Conservation (phyloP, 2,888 invertebrate genomes). For the Acanthopleura granulata region DNA sequence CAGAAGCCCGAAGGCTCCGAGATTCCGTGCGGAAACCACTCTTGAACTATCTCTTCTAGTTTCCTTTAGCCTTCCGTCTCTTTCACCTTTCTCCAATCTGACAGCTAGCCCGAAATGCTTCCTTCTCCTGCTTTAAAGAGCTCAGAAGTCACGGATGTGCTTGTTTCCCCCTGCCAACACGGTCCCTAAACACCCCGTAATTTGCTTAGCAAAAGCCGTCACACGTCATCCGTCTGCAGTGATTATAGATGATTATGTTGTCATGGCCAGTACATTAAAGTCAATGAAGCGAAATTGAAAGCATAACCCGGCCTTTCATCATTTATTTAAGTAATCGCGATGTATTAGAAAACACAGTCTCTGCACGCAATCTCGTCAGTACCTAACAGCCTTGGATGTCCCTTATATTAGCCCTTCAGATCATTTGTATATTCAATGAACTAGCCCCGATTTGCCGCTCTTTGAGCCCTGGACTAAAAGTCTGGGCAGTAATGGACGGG, state of each 20-base stretch:
- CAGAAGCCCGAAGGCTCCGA: background rate
- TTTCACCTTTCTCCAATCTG: background rate
- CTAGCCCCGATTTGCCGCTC: background rate
- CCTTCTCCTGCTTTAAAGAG: background rate
- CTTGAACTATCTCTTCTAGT: constrained; percentile 15
- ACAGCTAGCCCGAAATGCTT: constrained; percentile 17
- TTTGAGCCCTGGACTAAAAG: no score
- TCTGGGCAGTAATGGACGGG: no score
- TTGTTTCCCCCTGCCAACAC: constrained; percentile 18
- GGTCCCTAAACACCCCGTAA: background rate
- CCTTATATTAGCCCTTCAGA: background rate
- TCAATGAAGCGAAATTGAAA: constrained; percentile 16
- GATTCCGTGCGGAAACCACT: constrained; percentile 2
- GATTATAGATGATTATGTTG: constrained; percentile 17
- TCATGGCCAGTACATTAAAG: constrained; percentile 9
- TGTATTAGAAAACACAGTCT: background rate
- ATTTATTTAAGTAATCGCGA: constrained; percentile 18
- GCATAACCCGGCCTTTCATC: constrained; percentile 16
- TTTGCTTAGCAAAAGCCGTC: constrained; percentile 18
- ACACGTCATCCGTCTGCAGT: constrained; percentile 18
- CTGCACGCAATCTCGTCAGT: constrained; percentile 1
- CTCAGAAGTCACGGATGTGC: constrained; percentile 16
- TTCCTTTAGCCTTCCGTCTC: background rate
- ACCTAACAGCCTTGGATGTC: background rate
- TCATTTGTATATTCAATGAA: constrained; percentile 2